These are phyloP conservation scores for Limnodromus scolopaceus DNA, from an alignment of 2,797 vertebrate species.

Conservation along the genomic window DNA sequence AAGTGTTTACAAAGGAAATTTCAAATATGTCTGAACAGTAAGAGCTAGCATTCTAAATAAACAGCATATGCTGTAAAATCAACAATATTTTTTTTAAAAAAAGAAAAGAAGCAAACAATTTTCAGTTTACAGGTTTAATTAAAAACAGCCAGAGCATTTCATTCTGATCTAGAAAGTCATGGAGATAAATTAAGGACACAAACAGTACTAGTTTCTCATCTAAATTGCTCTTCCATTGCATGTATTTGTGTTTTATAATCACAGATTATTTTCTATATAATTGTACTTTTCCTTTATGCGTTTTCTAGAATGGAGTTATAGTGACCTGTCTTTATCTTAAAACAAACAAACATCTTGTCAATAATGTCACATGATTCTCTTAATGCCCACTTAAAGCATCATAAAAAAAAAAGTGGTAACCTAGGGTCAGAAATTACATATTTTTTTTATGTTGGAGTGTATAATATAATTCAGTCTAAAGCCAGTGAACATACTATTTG, in stretches of 20 bases:
- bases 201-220: neutral
- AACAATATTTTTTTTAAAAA: neutral
- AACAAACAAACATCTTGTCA: neutral
- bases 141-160: neutral
- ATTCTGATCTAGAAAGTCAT: neutral
- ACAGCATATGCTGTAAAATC: neutral
- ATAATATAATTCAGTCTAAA: neutral
- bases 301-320: neutral
- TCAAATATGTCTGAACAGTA: neutral
- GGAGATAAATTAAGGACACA: neutral
- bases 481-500: neutral
- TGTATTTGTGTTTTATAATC: neutral
- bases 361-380: neutral
- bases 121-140: slow-evolving; percentile 29
- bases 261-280: neutral
- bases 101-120: neutral
- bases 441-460: neutral
- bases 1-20: neutral
- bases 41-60: neutral
- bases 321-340: neutral
- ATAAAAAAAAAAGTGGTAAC: neutral
- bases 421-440: neutral
- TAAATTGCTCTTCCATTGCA: neutral
- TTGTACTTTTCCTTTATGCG: neutral
- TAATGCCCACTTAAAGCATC: neutral